These are phyloP conservation scores for Silurus glanis DNA, from an alignment of 2,113 vertebrate species.

Conservation along the genomic window DNA sequence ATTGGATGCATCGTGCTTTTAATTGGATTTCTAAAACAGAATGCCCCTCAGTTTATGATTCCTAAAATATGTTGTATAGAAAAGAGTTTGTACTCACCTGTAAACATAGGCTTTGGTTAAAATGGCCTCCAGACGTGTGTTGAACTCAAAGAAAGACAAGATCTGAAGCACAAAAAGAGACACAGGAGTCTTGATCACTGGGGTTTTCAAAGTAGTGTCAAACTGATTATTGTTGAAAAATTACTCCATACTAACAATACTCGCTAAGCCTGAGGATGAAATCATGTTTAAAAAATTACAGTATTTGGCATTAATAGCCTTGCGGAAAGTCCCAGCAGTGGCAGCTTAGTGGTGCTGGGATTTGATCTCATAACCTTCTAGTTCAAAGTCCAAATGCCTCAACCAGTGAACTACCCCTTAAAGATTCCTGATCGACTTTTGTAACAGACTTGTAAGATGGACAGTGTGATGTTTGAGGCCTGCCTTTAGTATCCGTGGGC, in stretches of 20 bases:
- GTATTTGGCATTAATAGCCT: no score
- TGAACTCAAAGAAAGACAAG: conserved; percentile 95
- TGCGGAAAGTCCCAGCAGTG: no score
- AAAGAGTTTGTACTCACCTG: conserved; percentile 75
- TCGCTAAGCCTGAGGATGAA: not conserved
- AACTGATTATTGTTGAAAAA: not conserved
- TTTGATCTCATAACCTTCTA: no score
- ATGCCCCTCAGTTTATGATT: not conserved
- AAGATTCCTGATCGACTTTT: no score
- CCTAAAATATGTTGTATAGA: not conserved
- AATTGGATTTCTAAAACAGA: not conserved
- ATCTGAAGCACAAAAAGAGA: conserved; percentile 71
- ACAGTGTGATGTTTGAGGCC: not conserved
- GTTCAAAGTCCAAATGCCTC: no score
- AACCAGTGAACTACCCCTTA: no score
- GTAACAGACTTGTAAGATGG: no score
- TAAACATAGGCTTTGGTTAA: conserved; percentile 96
- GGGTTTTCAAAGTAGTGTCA: not conserved
- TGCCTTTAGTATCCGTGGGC: conserved; percentile 92
- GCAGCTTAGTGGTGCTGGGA: no score
- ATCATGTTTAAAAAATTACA: not conserved
- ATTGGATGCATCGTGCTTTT: not conserved
- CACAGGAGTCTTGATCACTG: not conserved
- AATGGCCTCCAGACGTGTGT: conserved; percentile 88
- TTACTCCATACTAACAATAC: not conserved